phyloP scores from a whole-genome alignment of 2,888 invertebrate genomes.

The Acanthococcus lagerstroemiae region DNA sequence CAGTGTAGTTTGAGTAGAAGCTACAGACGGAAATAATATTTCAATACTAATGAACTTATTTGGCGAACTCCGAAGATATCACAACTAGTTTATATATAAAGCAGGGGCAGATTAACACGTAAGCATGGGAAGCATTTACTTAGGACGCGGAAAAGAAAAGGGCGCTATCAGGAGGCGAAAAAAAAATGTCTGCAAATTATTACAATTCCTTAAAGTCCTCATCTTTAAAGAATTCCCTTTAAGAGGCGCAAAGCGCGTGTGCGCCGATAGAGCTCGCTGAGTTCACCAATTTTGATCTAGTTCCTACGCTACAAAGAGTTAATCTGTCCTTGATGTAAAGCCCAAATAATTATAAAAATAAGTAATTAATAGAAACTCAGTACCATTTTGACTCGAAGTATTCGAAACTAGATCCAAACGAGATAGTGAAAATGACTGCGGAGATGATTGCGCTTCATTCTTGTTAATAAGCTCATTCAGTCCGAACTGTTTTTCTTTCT shows the following conservation, averaged over 20 bases:
- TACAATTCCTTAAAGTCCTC: too few species aligned
- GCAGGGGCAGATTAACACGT: background rate
- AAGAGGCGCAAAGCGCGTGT: too few species aligned
- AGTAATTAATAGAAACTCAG: too few species aligned
- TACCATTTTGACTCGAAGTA: constrained; percentile 15
- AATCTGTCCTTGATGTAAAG: too few species aligned
- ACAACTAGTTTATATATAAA: background rate
- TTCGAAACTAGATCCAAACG: constrained; percentile 12
- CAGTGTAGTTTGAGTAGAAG: constrained; percentile 55
- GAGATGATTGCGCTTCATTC: constrained; percentile 1
- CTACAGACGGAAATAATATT: constrained; percentile 45
- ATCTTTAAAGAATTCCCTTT: too few species aligned
- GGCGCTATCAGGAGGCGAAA: too few species aligned
- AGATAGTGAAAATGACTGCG: constrained; percentile 10
- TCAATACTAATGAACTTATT: background rate
- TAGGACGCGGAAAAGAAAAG: too few species aligned
- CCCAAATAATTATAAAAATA: too few species aligned
- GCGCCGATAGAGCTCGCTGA: too few species aligned
- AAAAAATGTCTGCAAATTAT: background rate
- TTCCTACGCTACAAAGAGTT: too few species aligned
- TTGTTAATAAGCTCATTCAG: constrained; percentile 3
- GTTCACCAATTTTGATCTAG: too few species aligned
- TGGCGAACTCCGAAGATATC: constrained; percentile 35
- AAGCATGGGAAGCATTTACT: too few species aligned
- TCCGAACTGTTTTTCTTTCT: constrained; percentile 3